Base-by-base conservation (phyloP, 1,140 invertebrate genomes). In the Lethocerus indicus region DNA sequence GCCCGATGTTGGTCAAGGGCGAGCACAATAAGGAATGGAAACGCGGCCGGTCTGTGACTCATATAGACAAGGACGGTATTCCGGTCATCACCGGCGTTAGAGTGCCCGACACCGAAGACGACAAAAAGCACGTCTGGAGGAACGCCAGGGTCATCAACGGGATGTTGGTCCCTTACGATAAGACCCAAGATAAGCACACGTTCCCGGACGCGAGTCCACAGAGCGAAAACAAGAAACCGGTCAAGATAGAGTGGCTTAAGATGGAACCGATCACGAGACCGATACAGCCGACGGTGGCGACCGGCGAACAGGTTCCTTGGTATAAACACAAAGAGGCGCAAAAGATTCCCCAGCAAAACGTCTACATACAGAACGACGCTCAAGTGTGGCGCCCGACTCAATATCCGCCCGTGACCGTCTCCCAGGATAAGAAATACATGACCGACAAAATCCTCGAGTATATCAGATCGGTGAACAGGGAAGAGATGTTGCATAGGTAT, bases 131-230 rank as follows among this genome's bases (percentile, higher is more conserved):
- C 58, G 79, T 75, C 1, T 90, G 84, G 84, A 71, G 86, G 42
- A 89, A 89, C 64, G 85, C 85, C 0, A 66, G 85, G 50, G 83
- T 90, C 1, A 83, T 89, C 23, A 87, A 89, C 57, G 81, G 81
- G 61, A 59, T 88, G 47, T 47, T 47, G 20, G 64, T 84, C 2
- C 58, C 56, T 27, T 55, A 57, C n/a, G 53, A 56, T 23, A 58
- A 59, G 43, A 54, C 32, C 16, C 25, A n/a, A n/a, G n/a, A n/a
- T 23, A 12, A 44, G 12, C 7, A 13, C 45, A 27, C 27, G 35
- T 32, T 32, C 29, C 23, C 12, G n/a, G 16, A 49, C 12, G 9
- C 5, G 5, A 9, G 24, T 14, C 13, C 4, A 6, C 12, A 49
- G 6, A 12, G 18, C 7, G 18, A 9, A 36, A 5, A 49, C 37